Evolutionary conservation across 2,888 invertebrate genomes (phyloP).

Genomic region (Lasius platythorax): DNA sequence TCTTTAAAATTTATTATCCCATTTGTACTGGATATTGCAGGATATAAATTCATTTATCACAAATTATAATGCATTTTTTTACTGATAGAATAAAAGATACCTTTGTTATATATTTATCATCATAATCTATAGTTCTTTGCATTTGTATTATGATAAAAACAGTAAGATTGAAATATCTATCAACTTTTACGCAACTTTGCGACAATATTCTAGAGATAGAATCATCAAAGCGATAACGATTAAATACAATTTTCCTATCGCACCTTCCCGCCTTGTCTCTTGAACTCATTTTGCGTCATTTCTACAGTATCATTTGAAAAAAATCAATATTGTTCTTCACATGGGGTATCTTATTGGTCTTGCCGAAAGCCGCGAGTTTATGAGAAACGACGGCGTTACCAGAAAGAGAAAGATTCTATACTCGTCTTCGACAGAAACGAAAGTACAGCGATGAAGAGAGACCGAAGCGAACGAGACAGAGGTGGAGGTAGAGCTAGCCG

Average conservation of each 20-base stretch:
- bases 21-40: not conserved
- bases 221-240: conserved; percentile 8
- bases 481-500: conserved; percentile 62
- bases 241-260: conserved; percentile 15
- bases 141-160: not conserved
- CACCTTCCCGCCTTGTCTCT: not conserved
- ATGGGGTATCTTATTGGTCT: conserved; percentile 52
- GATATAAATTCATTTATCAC: not conserved
- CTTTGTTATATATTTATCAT: not conserved
- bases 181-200: conserved; percentile 5
- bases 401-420: conserved; percentile 54
- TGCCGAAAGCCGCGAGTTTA: conserved; percentile 61
- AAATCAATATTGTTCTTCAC: conserved; percentile 52
- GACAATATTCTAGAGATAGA: not conserved
- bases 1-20: not conserved
- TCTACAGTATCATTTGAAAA: conserved; percentile 15
- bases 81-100: not conserved
- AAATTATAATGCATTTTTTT: not conserved
- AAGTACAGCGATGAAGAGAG: conserved; percentile 56
- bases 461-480: conserved; percentile 56
- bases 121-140: not conserved
- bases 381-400: conserved; percentile 23
- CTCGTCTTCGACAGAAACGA: conserved; percentile 49
- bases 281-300: conserved; percentile 15
- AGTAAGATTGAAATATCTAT: not conserved